Evolutionary conservation across 2,113 vertebrate genomes (phyloP), one percentile per base, ranked within the genome.

Genomic region (Eublepharis macularius): DNA sequence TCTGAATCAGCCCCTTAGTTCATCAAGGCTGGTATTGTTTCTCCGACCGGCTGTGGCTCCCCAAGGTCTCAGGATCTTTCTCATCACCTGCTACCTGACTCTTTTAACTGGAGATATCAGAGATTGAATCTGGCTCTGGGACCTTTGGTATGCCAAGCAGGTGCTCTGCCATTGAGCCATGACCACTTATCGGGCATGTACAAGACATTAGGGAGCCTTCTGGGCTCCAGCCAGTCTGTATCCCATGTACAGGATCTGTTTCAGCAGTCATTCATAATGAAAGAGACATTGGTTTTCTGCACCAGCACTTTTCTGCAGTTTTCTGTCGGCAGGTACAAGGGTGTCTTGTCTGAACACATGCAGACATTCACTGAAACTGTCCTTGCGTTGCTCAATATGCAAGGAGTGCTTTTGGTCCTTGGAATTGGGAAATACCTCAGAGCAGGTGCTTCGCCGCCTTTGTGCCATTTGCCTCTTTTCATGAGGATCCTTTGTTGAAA

Each of bases 371-470:
- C 19, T 73, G 69, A 72, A 82, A 39, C 74, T 10, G 2, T 11
- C 2, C 84, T 65, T 16, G 81, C 1, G 4, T 69, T 81, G 45
- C 11, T 51, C 47, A 39, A 69, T 13, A 24, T 57, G 49, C 70
- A 54, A 83, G 45, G 14, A 13, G 19, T 0, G 0, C 29, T 6
- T 54, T 39, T 72, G 60, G 39, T 87, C 47, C 32, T 86, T 32
- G 76, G 34, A 86, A 74, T 34, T 1, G 0, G 21, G 63, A 1
- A 82, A 88, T 60, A 2, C 10, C 1, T 76, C 29, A 19, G 45
- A 41, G 29, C 6, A 4, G 74, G 6, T 14, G 29, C 68, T 87
- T 76, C 2, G 7, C 81, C 72, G 10, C 4, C 39, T 36, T 73
- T 84, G 1, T 73, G 1, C 0, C 2, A 1, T 57, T 32, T 72